Conservation (phyloP, 1,140 invertebrate species). For the Forficula auricularia region DNA sequence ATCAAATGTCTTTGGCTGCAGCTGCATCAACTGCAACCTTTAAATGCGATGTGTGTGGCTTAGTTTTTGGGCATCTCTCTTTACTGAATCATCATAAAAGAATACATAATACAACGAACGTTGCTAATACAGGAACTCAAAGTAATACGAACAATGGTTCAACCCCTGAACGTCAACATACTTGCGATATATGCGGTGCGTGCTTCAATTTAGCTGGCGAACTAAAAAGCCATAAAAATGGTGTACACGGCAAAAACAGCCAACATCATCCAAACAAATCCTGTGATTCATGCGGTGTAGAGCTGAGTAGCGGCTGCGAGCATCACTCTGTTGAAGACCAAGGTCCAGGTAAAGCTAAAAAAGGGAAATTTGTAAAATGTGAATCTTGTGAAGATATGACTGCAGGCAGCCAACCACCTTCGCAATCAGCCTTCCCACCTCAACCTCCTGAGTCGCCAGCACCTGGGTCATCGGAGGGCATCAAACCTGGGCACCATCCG, state of each 20-base stretch:
- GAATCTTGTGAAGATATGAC: conserved; percentile 14
- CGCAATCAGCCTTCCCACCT: no score
- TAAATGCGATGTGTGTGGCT: conserved; percentile 68
- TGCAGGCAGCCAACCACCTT: not conserved
- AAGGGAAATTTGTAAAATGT: conserved; percentile 20
- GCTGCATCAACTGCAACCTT: conserved; percentile 61
- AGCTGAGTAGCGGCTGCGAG: conserved; percentile 17
- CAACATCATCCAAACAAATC: conserved; percentile 18
- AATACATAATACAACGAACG: conserved; percentile 39
- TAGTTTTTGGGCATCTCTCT: conserved; percentile 61
- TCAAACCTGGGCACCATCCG: conserved; percentile 50
- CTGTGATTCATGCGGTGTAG: conserved; percentile 29
- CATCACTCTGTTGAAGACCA: conserved; percentile 10
- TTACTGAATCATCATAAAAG: conserved; percentile 64
- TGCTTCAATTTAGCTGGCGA: conserved; percentile 35
- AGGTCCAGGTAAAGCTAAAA: conserved; percentile 23
- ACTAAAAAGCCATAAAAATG: conserved; percentile 26
- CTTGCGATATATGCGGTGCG: conserved; percentile 37
- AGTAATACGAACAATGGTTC: not conserved
- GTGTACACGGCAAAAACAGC: conserved; percentile 10
- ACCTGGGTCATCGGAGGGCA: not conserved
- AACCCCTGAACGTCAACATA: conserved; percentile 28
- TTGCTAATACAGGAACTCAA: conserved; percentile 26
- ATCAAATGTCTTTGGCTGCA: conserved; percentile 35
- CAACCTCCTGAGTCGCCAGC: no score